Conservation (phyloP, 2,797 vertebrate species). For the Acipenser ruthenus region DNA sequence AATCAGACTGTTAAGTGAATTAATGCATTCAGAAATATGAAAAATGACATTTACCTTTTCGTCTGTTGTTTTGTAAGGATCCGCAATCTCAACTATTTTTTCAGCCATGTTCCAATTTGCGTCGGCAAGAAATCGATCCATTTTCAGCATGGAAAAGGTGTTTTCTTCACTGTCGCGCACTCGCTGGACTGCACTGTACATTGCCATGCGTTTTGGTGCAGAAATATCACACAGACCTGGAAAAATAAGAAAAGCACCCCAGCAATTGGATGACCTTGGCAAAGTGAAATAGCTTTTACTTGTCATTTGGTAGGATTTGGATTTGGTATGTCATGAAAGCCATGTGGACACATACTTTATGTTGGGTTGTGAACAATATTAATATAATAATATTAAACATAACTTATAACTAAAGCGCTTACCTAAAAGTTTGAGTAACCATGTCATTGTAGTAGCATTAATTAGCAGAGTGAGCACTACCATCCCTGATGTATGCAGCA, state of each 20-base stretch:
- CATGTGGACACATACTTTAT: too few species aligned
- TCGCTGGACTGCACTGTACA: slow-evolving; percentile 15
- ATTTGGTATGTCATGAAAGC: too few species aligned
- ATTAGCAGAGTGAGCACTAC: slow-evolving; percentile 18
- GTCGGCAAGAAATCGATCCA: slow-evolving; percentile 17
- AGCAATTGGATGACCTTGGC: too few species aligned
- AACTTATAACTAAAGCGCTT: not conserved
- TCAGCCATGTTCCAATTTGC: slow-evolving; percentile 16
- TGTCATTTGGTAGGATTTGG: too few species aligned
- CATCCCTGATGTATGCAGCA: slow-evolving; percentile 17
- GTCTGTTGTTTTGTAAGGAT: slow-evolving; percentile 15
- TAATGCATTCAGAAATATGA: too few species aligned
- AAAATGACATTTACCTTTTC: not conserved
- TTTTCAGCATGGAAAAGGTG: slow-evolving; percentile 20
- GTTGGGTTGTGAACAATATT: too few species aligned
- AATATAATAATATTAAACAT: too few species aligned
- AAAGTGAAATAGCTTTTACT: too few species aligned
- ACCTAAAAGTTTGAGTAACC: slow-evolving; percentile 20
- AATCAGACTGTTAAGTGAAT: too few species aligned
- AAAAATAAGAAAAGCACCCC: not conserved
- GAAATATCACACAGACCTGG: slow-evolving; percentile 18
- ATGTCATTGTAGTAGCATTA: slow-evolving; percentile 17
- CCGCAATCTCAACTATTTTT: slow-evolving; percentile 9
- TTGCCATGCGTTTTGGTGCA: slow-evolving; percentile 15
- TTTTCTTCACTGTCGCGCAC: slow-evolving; percentile 13